Evolutionary conservation across 37 sponge, comb jelly and placozoan species (phyloP).

Genomic region (Oopsacas minuta): DNA sequence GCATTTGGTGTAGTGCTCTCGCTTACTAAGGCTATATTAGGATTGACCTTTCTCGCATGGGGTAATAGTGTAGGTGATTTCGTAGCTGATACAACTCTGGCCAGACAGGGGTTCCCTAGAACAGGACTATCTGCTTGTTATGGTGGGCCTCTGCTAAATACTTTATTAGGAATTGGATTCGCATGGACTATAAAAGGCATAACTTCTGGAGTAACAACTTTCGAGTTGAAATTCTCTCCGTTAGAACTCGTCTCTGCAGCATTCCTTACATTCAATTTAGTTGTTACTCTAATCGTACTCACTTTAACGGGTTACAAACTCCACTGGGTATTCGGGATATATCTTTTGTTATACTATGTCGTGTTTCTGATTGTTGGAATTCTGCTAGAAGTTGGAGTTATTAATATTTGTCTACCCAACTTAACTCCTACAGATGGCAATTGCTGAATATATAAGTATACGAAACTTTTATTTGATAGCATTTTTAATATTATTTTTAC

Average conservation of each 20-base stretch:
- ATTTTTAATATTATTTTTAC: no score
- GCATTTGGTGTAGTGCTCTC: slow-evolving; percentile 69
- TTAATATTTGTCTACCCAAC: slow-evolving; percentile 31
- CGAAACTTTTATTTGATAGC: neutral
- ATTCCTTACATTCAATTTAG: slow-evolving; percentile 54
- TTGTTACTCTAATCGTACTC: slow-evolving; percentile 43
- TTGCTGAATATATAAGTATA: neutral
- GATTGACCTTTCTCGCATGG: slow-evolving; percentile 94
- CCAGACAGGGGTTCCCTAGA: slow-evolving; percentile 84
- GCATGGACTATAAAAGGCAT: neutral
- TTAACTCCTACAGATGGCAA: slow-evolving; percentile 8
- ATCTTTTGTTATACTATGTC: slow-evolving; percentile 45
- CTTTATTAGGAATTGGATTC: slow-evolving; percentile 26
- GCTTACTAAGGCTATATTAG: slow-evolving; percentile 75
- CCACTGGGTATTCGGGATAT: slow-evolving; percentile 43
- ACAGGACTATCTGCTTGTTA: slow-evolving; percentile 95
- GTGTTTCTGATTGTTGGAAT: slow-evolving; percentile 51
- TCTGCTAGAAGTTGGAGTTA: slow-evolving; percentile 51
- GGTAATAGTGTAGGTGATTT: slow-evolving; percentile 99
- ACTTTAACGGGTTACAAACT: slow-evolving; percentile 47
- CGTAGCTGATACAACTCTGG: slow-evolving; percentile 84
- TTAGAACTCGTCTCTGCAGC: slow-evolving; percentile 63
- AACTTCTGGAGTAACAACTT: neutral
- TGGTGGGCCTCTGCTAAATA: slow-evolving; percentile 92
- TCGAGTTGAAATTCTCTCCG: slow-evolving; percentile 51